Base-by-base conservation (phyloP, 2,888 invertebrate species). In the Erannis defoliaria region DNA sequence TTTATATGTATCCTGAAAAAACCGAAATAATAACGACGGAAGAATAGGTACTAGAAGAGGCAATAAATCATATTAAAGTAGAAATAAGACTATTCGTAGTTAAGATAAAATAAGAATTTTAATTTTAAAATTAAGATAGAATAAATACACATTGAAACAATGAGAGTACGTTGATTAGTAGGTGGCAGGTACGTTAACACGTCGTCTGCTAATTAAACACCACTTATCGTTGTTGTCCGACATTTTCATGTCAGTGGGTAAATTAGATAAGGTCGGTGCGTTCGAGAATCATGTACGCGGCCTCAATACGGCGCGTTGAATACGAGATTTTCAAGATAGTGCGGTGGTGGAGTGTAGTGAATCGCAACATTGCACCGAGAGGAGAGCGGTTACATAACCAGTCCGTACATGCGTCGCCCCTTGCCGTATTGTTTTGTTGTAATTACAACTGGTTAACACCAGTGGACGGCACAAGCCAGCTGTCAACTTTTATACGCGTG, bases 221-320 rank as follows among this genome's bases (percentile, higher is more conserved):
- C 62, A 73, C 74, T 80, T 82, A 85, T 83, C 82, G 70, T 74
- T 68, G 67, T 76, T 74, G 77, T 68, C 68, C 69, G 75, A 80
- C 71, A 75, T 78, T 81, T 82, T 76, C 73, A 79, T 85, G 84
- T 85, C 74, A 88, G 83, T 87, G 68, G 84, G 87, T 82, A 78
- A 86, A 80, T 78, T 73, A 82, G 89, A 90, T 88, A 89, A 84
- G 70, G 72, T 75, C 72, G 75, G 64, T 73, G 77, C 73, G 69
- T 74, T 77, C 64, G 73, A 82, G 82, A 85, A 80, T 76, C 77
- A 78, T 77, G 78, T 78, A 76, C 80, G 72, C 71, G 68, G 72
- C 26, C 26, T 26, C 26, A 26, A 26, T 26, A 26, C 26, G 78
- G 62, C 73, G 66, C 63, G 73, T 74, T 75, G 78, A 72, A 64